A percentile compares a stretch with the other conserved stretches of the same genome.
Evolutionary conservation across 1,140 invertebrate genomes (phyloP).

Genomic region (Gryon sp.): DNA sequence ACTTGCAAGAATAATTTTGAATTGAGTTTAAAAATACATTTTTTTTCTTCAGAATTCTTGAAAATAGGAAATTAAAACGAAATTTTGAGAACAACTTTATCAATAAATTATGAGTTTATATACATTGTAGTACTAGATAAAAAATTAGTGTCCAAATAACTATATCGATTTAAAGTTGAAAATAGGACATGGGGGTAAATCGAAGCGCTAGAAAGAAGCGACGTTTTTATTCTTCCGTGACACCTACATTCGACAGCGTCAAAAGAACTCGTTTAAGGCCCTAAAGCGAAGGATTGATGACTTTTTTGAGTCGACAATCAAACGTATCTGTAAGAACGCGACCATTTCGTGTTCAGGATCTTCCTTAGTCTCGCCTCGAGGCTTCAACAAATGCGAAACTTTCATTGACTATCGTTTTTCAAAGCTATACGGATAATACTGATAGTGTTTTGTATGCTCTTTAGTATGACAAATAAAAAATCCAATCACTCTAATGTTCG

Average conservation of each 20-base stretch:
- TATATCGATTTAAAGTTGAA: constrained; percentile 3
- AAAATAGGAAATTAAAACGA: too few relatives aligned
- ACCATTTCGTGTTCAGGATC: constrained; percentile 45
- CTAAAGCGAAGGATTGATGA: constrained; percentile 57
- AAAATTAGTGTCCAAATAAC: background rate
- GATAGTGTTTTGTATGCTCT: constrained; percentile 7
- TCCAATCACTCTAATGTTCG: background rate
- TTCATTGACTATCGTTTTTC: constrained; percentile 42
- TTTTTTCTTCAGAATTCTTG: too few relatives aligned
- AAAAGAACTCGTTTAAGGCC: constrained; percentile 41
- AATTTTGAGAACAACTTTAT: too few relatives aligned
- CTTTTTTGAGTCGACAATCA: constrained; percentile 55
- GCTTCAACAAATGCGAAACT: constrained; percentile 32
- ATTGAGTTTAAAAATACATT: too few relatives aligned
- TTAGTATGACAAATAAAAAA: constrained; percentile 1
- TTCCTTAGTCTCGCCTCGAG: constrained; percentile 42
- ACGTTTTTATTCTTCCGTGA: constrained; percentile 31
- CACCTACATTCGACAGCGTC: constrained; percentile 44
- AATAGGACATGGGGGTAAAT: constrained; percentile 6
- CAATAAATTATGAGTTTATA: too few relatives aligned
- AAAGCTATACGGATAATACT: constrained; percentile 1
- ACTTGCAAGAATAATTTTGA: too few relatives aligned
- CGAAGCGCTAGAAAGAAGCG: constrained; percentile 2
- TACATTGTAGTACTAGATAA: background rate
- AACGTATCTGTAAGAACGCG: constrained; percentile 48